Conservation (phyloP, 2,113 vertebrate genomes). For the Aplodontia rufa region DNA sequence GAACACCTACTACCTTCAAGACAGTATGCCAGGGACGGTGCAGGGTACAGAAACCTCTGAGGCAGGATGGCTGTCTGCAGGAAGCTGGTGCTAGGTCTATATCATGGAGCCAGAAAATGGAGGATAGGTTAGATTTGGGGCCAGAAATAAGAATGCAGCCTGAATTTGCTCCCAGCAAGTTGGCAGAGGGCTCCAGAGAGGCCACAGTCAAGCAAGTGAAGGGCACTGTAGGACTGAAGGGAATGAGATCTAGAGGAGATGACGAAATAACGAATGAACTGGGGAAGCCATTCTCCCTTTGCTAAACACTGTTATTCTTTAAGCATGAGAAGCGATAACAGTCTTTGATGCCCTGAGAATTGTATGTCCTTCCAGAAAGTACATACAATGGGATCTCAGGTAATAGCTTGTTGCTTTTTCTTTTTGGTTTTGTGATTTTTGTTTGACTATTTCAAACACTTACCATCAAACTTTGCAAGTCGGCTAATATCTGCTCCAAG, state of each 20-base stretch:
- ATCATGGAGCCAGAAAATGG: neutral
- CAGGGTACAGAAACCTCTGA: neutral
- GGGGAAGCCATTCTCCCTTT: neutral
- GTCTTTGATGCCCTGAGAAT: neutral
- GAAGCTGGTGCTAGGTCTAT: neutral
- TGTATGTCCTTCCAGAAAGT: conserved; percentile 43
- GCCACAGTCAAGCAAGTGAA: neutral
- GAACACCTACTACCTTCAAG: neutral
- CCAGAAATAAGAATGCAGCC: neutral
- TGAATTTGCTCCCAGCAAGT: neutral
- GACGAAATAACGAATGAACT: neutral
- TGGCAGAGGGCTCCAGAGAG: neutral
- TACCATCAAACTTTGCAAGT: conserved; percentile 88
- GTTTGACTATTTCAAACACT: conserved; percentile 61
- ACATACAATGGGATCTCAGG: conserved; percentile 10
- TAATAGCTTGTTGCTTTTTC: neutral
- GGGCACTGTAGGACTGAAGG: neutral
- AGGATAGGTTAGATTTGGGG: neutral
- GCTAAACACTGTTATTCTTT: conserved; percentile 32
- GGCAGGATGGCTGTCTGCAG: neutral
- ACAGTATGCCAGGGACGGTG: neutral
- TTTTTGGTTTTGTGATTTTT: conserved; percentile 40
- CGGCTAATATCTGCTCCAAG: conserved; percentile 83
- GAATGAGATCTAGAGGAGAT: neutral
- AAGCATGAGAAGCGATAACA: neutral